Base-by-base conservation (phyloP, 2,113 vertebrate genomes). In the Megalops atlanticus region DNA sequence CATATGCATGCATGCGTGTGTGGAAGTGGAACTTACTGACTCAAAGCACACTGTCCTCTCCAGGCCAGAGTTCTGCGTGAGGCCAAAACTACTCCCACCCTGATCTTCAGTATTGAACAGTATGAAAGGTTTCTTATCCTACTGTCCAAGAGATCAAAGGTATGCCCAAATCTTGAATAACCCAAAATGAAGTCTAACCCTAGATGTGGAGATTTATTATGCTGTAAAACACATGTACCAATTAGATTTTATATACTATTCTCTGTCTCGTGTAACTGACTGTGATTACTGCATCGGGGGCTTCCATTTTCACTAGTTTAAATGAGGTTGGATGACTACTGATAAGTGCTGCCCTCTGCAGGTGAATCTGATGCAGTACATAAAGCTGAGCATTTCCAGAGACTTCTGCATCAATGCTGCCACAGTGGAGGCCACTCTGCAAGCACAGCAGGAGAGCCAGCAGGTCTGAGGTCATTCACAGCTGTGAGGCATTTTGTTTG, bases 351-450 rank as follows among this genome's bases (percentile, higher is more conserved):
- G n/a, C 40, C 0, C 75, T 40, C 71, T 89, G 24, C 89, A 99
- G 98, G 96, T 99, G 33, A 99, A 99, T 88, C 90, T 99, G 90
- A 99, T 99, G 98, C 97, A 98, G 85, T 96, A 98, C 73, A 99
- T 99, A 95, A 99, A 97, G 91, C 87, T 97, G 15, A 99, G 97
- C 92, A 97, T 97, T 3, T 99, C 98, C 0, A 92, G 98, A 83
- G 98, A 99, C 88, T 99, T 99, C 90, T 96, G 97, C 86, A 99
- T 99, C 92, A 99, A 96, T 5, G 80, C 92, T 0, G 93, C 93
- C 1, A 84, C 95, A 35, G 88, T 99, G 74, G 95, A 99, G 2
- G 92, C 91, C 0, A 94, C 92, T 0, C 84, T 99, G 69, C 94
- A 94, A 82, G 96, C 96, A 69, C 94, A 96, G 96, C n/a, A n/a